Base-by-base conservation (phyloP, 2,888 invertebrate genomes). In the Epistrophe grossulariae region DNA sequence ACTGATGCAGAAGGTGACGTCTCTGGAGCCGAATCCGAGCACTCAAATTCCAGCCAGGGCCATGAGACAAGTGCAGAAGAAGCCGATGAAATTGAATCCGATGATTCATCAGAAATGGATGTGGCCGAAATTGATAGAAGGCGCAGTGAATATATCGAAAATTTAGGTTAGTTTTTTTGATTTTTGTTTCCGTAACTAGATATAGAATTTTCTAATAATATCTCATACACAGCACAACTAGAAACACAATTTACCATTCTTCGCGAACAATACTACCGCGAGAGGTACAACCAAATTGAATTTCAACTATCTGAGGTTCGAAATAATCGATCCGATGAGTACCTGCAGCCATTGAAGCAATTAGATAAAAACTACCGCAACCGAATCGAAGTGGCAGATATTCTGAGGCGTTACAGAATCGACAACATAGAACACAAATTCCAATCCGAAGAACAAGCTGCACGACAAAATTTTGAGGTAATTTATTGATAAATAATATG, bases 61-160 rank as follows among this genome's bases (percentile, higher is more conserved):
- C 95, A 95, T 89, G 96, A 96, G 89, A 96, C 96, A 89, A 91
- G 96, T 88, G 94, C 93, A 71, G 96, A 96, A 90, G 96, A 95
- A 89, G 96, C 95, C 77, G 96, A 97, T 90, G 96, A 96, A 90
- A 96, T 95, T n/a, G 97, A 97, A 89, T 96, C 97, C 17, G 97
- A 97, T 93, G 97, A 97, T 92, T 96, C 96, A 81, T 96, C 96
- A 77, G 98, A 98, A 93, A 96, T 98, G 96, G 98, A 98, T 92
- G 98, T 97, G 91, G 96, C 95, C 89, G 98, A 98, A 93, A 98
- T 98, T 90, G 98, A 98, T 91, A 94, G 95, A 80, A 94, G 97
- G 73, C 94, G 97, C 88, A 95, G 95, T 89, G 97, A 98, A 91
- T 97, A 97, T 90, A 94, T 98, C 89, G 97, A 97, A 90, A 97